phyloP scores from a whole-genome alignment of 2,888 invertebrate genomes.

The Heliconius cydno region DNA sequence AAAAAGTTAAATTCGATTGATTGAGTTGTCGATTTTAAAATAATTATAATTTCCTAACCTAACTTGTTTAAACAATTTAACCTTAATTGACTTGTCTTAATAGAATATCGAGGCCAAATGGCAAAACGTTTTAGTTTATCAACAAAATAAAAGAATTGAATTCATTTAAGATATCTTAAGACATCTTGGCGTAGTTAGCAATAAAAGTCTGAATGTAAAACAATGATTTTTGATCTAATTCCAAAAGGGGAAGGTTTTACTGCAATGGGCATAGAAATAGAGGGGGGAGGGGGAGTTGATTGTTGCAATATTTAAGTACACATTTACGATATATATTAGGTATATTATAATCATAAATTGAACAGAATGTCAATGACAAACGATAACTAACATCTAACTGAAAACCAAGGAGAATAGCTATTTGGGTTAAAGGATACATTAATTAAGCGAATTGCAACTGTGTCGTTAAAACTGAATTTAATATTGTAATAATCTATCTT shows the following conservation, averaged over 20 bases:
- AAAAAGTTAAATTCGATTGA: constrained; percentile 3
- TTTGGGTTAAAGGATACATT: constrained; percentile 56
- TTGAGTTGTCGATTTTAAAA: constrained; percentile 14
- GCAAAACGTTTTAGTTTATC: constrained; percentile 25
- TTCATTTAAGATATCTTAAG: not conserved
- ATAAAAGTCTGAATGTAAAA: not conserved
- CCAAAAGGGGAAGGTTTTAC: too few relatives aligned
- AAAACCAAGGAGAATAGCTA: constrained; percentile 51
- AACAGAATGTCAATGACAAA: constrained; percentile 7
- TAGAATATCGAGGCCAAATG: constrained; percentile 36
- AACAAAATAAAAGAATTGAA: constrained; percentile 1
- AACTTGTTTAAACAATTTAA: constrained; percentile 35
- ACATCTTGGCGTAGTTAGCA: not conserved
- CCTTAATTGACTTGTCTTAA: constrained; percentile 38
- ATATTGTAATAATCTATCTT: constrained; percentile 10
- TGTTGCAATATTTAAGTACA: too few relatives aligned
- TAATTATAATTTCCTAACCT: constrained; percentile 1
- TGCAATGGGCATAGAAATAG: too few relatives aligned
- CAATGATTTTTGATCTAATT: too few relatives aligned
- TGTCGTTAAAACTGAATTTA: constrained; percentile 30
- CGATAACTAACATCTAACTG: constrained; percentile 27
- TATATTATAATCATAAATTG: too few relatives aligned
- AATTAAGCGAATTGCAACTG: constrained; percentile 46
- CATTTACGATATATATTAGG: too few relatives aligned
- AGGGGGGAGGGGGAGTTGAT: too few relatives aligned